Conservation (phyloP, 2,113 vertebrate genomes). For the Burhinus bistriatus region DNA sequence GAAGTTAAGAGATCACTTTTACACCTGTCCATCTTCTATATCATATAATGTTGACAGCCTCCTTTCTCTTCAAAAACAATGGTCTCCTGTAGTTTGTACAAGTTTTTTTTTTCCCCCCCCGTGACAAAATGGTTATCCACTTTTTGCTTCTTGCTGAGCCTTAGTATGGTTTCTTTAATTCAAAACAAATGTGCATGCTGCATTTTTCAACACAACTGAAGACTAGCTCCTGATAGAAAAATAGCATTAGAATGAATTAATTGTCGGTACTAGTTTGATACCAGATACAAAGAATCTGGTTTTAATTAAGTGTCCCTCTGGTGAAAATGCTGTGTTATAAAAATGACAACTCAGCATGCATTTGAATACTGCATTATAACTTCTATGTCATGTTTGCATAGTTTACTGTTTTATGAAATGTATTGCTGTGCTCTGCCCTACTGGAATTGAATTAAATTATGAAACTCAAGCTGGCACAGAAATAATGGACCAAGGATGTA, state of each 20-base stretch:
- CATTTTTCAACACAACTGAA: slow-evolving; percentile 58
- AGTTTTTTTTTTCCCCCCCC: neutral
- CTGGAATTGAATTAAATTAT: slow-evolving; percentile 70
- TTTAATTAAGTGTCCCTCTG: slow-evolving; percentile 51
- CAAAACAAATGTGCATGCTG: slow-evolving; percentile 51
- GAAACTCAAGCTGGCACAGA: slow-evolving; percentile 63
- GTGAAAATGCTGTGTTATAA: slow-evolving; percentile 65
- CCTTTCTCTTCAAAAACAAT: neutral
- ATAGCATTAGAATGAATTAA: slow-evolving; percentile 69
- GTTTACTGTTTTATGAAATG: slow-evolving; percentile 61
- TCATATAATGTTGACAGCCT: neutral
- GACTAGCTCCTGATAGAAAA: slow-evolving; percentile 62
- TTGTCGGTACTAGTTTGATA: slow-evolving; percentile 55
- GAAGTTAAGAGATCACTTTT: neutral
- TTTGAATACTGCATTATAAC: slow-evolving; percentile 59
- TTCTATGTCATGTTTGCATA: slow-evolving; percentile 54
- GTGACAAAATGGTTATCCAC: slow-evolving; percentile 27
- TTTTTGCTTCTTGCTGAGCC: slow-evolving; percentile 44
- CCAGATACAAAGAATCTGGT: slow-evolving; percentile 49
- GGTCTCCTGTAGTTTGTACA: neutral
- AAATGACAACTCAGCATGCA: slow-evolving; percentile 69
- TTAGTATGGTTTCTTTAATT: slow-evolving; percentile 47
- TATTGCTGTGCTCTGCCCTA: slow-evolving; percentile 44
- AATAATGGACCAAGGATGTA: slow-evolving; percentile 38
- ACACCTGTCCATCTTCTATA: neutral